A percentile compares a stretch with the other conserved stretches of the same genome.
Evolutionary conservation across 2,888 invertebrate genomes (phyloP).

Genomic region (Panopea generosa): DNA sequence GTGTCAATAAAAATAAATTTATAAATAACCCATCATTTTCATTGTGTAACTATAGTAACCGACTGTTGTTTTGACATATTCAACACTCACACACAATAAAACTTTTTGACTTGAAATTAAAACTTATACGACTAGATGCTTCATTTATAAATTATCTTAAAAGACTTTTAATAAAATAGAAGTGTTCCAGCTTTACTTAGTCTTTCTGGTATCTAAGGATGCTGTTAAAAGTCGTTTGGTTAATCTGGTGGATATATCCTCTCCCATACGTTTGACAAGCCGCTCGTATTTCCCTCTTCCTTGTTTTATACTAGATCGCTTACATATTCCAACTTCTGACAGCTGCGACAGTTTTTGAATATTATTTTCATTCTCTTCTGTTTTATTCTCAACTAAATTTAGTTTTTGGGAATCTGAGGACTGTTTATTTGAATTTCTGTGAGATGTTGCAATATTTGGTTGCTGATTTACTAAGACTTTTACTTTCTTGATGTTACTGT

Average conservation of each 20-base stretch:
- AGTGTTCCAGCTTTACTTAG: no score
- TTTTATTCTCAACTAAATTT: background rate
- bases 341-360: background rate
- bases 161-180: no score
- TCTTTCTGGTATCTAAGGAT: no score
- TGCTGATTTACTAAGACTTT: background rate
- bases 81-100: no score
- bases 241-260: conserved; percentile 42
- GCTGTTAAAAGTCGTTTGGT: conserved; percentile 12
- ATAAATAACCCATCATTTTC: no score
- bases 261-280: conserved; percentile 59
- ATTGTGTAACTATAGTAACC: no score
- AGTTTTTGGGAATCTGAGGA: background rate
- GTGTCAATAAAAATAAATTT: no score
- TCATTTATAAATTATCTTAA: no score
- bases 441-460: background rate
- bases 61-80: no score
- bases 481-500: background rate
- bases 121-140: no score
- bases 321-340: background rate
- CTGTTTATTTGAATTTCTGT: background rate
- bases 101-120: no score
- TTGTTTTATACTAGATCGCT: background rate
- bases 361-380: background rate
- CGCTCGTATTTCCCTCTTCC: conserved; percentile 44